phyloP scores from a whole-genome alignment of 30 jellyfish, hydroid and myxozoan species.

The Phacellophora camtschatica region DNA sequence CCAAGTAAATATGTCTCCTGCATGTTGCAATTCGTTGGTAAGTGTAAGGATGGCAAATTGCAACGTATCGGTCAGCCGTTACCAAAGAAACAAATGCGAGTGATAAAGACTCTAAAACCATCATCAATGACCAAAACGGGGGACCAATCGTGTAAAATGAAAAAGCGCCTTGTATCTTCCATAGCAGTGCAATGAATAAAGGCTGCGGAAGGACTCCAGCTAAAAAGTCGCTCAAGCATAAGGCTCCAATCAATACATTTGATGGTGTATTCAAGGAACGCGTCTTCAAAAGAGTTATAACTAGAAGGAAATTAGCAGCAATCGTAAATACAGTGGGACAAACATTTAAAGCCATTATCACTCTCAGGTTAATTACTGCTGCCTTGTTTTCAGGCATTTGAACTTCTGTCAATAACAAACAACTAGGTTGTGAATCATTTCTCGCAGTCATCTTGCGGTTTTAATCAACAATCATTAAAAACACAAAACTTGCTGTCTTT shows the following conservation, averaged over 20 bases:
- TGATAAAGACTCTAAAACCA: neutral
- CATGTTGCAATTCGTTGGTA: neutral
- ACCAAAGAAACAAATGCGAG: neutral
- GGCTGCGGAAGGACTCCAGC: constrained; percentile 1
- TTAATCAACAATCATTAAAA: too few species aligned
- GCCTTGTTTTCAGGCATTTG: neutral
- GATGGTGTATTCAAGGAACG: constrained; percentile 17
- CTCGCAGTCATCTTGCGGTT: too few species aligned
- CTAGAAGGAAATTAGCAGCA: neutral
- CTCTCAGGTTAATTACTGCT: neutral
- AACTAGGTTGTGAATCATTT: too few species aligned
- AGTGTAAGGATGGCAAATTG: neutral
- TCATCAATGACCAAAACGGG: neutral
- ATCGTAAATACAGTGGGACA: neutral
- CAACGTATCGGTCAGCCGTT: neutral
- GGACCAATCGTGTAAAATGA: neutral
- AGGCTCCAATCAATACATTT: neutral
- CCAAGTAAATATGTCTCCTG: neutral
- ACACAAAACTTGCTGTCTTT: too few species aligned
- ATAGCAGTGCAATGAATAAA: neutral
- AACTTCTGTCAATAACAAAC: too few species aligned
- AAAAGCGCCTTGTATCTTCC: neutral
- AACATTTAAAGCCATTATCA: neutral
- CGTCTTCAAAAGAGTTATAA: neutral
- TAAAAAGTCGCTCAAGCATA: constrained; percentile 9